Conservation (phyloP, 2,797 vertebrate species). For the Sebastes vulpes region DNA sequence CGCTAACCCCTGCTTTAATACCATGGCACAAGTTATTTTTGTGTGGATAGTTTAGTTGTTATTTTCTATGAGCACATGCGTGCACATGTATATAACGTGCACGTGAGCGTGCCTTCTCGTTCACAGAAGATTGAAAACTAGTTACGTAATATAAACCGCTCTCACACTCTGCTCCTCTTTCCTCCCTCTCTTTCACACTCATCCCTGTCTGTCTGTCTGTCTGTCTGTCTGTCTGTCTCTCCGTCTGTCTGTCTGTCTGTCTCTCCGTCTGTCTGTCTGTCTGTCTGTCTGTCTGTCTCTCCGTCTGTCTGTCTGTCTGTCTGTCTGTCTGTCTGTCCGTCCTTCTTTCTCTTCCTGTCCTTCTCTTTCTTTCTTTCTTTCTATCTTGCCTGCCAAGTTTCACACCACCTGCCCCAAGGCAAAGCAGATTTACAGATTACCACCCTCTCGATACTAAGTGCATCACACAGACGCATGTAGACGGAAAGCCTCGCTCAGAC, state of each 20-base stretch:
- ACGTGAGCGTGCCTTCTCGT: constrained; percentile 47
- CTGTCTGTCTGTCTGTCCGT: not conserved
- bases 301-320: not conserved
- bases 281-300: not conserved
- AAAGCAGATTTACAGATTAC: constrained; percentile 89
- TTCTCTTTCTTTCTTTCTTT: constrained; percentile 21
- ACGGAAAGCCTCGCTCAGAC: constrained; percentile 39
- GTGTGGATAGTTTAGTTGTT: not conserved
- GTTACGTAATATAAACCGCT: constrained; percentile 75
- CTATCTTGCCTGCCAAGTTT: constrained; percentile 74
- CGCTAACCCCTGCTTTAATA: no score
- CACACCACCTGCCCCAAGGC: constrained; percentile 77
- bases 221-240: not conserved
- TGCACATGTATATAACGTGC: not conserved
- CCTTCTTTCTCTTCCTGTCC: not conserved
- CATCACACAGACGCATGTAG: constrained; percentile 72
- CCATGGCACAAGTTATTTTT: not conserved
- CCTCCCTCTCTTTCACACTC: constrained; percentile 60
- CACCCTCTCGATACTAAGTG: constrained; percentile 75
- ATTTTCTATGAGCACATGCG: not conserved
- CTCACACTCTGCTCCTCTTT: constrained; percentile 27
- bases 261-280: not conserved
- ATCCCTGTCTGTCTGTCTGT: constrained; percentile 40
- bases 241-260: no score
- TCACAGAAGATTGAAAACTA: constrained; percentile 63